Base-by-base conservation (phyloP, 2,888 invertebrate genomes). In the Lithophane semibrunnea region DNA sequence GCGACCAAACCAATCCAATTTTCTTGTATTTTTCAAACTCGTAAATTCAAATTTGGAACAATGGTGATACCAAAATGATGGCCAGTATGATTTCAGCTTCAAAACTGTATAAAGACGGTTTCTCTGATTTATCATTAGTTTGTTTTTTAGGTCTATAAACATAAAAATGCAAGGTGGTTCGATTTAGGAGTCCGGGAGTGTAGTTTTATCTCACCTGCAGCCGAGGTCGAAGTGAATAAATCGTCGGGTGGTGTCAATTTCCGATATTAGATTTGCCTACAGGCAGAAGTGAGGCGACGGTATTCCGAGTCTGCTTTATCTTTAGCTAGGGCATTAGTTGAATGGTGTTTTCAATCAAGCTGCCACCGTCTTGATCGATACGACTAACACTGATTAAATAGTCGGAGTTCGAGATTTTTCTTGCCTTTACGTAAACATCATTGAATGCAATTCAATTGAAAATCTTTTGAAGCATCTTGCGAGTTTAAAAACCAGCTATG, bases 181-280 rank as follows among this genome's bases (percentile, higher is more conserved):
- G n/a, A 56, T 56, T 56, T n/a, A 56, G 12, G 56, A 56, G 56
- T 56, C 56, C n/a, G n/a, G 56, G n/a, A 56, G 56, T 56, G 56
- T 47, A 93, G 92, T 93, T 93, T 94, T 92, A 93, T 91, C 92
- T 92, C 90, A 91, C 92, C 92, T 93, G 90, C 91, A 90, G 89
- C 80, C 79, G 89, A 94, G 93, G 93, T 92, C 92, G 92, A 92
- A 95, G 91, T 91, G 93, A 93, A 94, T 93, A 94, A 93, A 92
- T 92, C 91, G 92, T 91, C 89, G 91, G 93, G 91, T 94, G 94
- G 90, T 93, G 92, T 94, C 94, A 94, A 95, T 94, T 95, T 95
- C 94, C 93, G 94, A 94, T 95, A 95, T 94, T 94, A 94, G 92
- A 95, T 95, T 95, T 93, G 92, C 93, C 92, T 93, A 91, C 90